Base-by-base conservation (phyloP, 1,140 invertebrate species). In the Metaphire vulgaris region DNA sequence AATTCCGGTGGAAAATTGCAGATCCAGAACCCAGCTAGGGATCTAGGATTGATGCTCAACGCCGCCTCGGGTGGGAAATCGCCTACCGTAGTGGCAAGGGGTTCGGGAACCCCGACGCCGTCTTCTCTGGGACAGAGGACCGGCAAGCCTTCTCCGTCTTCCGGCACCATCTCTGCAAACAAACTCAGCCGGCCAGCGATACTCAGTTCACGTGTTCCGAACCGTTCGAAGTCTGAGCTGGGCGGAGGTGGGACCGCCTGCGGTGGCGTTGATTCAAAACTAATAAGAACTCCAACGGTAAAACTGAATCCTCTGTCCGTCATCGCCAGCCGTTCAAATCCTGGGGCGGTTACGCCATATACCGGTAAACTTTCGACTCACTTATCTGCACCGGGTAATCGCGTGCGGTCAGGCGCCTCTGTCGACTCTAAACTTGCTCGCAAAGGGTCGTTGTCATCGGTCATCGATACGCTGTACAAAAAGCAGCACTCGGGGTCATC, bases 381-480 rank as follows among this genome's bases (percentile, higher is more conserved):
- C 6, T 21, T 56, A 21, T 6, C 41, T 12, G 21, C 41, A 21
- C 41, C 41, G 6, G 41, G 6, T 21, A 56, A 56, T 21, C 41
- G 41, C 6, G 6, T 21, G 41, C 41, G 41, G 41, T 6, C 41
- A 56, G 21, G 21, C 41, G 41, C 41, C 21, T 56, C 41, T 21
- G 21, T 56, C 21, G 41, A 56, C 21, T 56, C 41, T 12, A 56
- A 56, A 21, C 41, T 56, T 56, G 41, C 41, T 21, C 41, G 41
- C 41, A 56, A 56, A 56, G 31, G 32, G 26, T 28, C 28, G 14
- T 86, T 95, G 1, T 92, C 90, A 76, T 92, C 92, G 0, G 92
- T 96, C 0, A 92, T 95, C 75, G 93, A 95, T 81, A 94, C 94
- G 82, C 83, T 96, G 14, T 92, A 78, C 15, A 82, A 78, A 66